Percentiles rank a stretch among this genome's conserved stretches.
phyloP scores from a whole-genome alignment of 2,888 invertebrate species.

The Diloba caeruleocephala region DNA sequence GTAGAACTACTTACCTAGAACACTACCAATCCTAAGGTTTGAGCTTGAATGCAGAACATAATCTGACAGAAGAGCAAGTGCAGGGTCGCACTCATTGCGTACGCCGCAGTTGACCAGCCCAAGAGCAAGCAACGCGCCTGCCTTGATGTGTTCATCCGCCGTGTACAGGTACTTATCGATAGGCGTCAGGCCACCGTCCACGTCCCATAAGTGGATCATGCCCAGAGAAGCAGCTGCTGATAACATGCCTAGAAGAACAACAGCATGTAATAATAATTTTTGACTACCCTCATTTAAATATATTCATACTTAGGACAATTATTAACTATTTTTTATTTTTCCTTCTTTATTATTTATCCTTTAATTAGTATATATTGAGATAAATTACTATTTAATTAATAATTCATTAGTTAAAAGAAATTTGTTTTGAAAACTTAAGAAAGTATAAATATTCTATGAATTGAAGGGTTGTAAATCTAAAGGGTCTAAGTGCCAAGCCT shows the following conservation, averaged over 20 bases:
- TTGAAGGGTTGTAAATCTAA: no score
- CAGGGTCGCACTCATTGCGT: conserved; percentile 99
- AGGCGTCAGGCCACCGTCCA: conserved; percentile 98
- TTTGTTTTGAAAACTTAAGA: no score
- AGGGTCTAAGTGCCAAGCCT: no score
- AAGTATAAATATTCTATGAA: no score
- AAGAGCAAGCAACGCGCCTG: conserved; percentile 98
- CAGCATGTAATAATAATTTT: no score
- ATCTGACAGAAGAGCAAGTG: conserved; percentile 97
- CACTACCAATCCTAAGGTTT: conserved; percentile 95
- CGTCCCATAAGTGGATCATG: conserved; percentile 98
- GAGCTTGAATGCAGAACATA: conserved; percentile 96
- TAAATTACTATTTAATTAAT: no score
- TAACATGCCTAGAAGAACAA: conserved; percentile 92
- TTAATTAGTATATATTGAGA: no score
- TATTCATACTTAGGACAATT: no score
- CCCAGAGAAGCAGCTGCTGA: conserved; percentile 99
- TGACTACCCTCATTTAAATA: no score
- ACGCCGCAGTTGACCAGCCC: conserved; percentile 99
- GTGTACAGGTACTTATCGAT: conserved; percentile 99
- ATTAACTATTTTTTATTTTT: no score
- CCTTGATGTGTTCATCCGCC: conserved; percentile 98
- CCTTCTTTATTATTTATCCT: no score
- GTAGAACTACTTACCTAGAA: conserved; percentile 85
- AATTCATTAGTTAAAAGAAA: no score